phyloP scores from a whole-genome alignment of 2,888 invertebrate species.

The Panzeria rudis region DNA sequence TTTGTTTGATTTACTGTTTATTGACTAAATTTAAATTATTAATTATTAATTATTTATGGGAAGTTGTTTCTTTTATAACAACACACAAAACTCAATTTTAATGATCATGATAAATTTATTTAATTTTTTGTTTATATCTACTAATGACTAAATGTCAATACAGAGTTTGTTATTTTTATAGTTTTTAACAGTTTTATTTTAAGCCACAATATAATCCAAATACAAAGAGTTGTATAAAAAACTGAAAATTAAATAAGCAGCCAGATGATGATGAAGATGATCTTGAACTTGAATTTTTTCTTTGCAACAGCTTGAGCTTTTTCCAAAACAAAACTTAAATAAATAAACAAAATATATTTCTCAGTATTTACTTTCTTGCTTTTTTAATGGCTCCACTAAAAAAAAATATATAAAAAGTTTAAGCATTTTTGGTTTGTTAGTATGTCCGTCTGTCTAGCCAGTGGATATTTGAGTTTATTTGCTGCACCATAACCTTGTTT shows the following conservation, averaged over 20 bases:
- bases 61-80: not conserved
- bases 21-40: not conserved
- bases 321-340: not conserved
- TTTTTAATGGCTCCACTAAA: not conserved
- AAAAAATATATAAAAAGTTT: not conserved
- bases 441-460: not conserved
- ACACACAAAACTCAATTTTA: not conserved
- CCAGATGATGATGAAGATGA: not conserved
- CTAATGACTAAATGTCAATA: not conserved
- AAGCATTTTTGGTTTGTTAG: not conserved
- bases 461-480: not conserved
- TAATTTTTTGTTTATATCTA: not conserved
- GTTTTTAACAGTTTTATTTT: not conserved
- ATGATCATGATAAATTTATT: not conserved
- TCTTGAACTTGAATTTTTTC: slow-evolving; percentile 42
- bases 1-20: not conserved
- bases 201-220: not conserved
- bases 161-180: not conserved
- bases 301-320: slow-evolving; percentile 6
- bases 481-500: not conserved
- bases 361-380: slow-evolving; percentile 7
- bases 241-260: not conserved
- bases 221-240: not conserved
- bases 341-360: not conserved
- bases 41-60: not conserved